Base-by-base conservation (phyloP, 2,888 invertebrate genomes). In the Drosophila hawaiiensis region DNA sequence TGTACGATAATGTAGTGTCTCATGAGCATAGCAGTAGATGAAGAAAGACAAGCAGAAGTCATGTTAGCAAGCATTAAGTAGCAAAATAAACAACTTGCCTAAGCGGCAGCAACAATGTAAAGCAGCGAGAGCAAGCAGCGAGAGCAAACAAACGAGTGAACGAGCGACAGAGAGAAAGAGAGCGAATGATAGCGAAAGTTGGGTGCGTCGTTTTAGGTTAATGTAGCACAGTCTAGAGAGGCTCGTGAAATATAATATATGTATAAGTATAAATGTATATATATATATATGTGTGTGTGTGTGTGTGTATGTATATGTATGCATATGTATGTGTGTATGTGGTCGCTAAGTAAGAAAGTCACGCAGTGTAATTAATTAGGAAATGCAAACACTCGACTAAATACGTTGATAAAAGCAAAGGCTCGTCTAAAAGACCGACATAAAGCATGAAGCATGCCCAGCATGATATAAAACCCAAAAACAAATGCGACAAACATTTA, bases 291-390 rank as follows among this genome's bases (percentile, higher is more conserved):
- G 37, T 19, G 35, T 25, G 22, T 33, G 4, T 33, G 0, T 29
- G 39, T 28, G 50, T 14, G 31, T 6, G 35, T 22, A 50, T 19
- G 37, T 19, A 35, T 28, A 16, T 37, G 41, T 53, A 47, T 25
- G 33, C 29, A 49, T 22, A 14, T 37, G 10, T 59, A 22, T 63
- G 37, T 74, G 4, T 19, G 10, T 41, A 4, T 41, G n/a, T 72
- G 64, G 68, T 63, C 68, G 66, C 87, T 86, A 82, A 87, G 89
- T 76, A 87, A 80, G 74, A 67, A 69, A 83, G 84, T 89, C 84
- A 84, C 89, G 84, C 84, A 83, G 83, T 84, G 77, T 84, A 89
- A 84, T 89, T 84, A 84, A 84, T 84, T 83, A 84, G 79, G 79
- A 84, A 84, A 84, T 86, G 86, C 84, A 86, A 89, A 81, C 89